phyloP scores from a whole-genome alignment of 2,113 vertebrate genomes.

The Manacus vitellinus region DNA sequence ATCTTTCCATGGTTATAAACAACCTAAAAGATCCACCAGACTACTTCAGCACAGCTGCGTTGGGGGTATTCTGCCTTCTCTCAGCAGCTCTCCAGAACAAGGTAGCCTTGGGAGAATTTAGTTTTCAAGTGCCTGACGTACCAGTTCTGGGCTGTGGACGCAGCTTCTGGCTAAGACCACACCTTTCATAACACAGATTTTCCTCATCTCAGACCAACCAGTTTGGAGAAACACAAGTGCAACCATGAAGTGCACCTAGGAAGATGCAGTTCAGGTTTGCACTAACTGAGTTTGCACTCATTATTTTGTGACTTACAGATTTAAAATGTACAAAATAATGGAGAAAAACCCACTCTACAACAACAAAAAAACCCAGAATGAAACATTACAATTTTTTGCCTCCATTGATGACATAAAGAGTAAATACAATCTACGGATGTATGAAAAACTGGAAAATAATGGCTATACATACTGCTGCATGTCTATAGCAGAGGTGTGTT shows the following conservation, averaged over 20 bases:
- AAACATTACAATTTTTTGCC: not conserved
- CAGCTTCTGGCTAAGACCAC: not conserved
- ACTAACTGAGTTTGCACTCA: not conserved
- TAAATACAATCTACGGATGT: not conserved
- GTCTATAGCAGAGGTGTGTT: not conserved
- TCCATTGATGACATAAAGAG: not conserved
- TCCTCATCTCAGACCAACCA: not conserved
- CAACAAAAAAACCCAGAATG: fast-evolving
- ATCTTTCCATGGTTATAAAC: not conserved
- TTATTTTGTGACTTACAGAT: not conserved
- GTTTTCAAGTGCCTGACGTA: not conserved
- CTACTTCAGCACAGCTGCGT: not conserved
- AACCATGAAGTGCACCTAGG: not conserved
- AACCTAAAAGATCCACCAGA: not conserved
- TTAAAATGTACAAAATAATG: not conserved
- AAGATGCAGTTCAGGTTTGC: not conserved
- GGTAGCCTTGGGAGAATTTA: not conserved
- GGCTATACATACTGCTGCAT: not conserved
- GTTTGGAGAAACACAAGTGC: not conserved
- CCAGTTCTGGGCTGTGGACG: not conserved
- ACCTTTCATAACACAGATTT: not conserved
- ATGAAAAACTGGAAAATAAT: not conserved
- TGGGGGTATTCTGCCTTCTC: not conserved
- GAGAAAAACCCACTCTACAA: not conserved
- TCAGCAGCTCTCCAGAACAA: not conserved